Percentiles rank a stretch among this genome's conserved stretches.
phyloP scores from a whole-genome alignment of 2,113 vertebrate species.

The Serilophus lunatus region DNA sequence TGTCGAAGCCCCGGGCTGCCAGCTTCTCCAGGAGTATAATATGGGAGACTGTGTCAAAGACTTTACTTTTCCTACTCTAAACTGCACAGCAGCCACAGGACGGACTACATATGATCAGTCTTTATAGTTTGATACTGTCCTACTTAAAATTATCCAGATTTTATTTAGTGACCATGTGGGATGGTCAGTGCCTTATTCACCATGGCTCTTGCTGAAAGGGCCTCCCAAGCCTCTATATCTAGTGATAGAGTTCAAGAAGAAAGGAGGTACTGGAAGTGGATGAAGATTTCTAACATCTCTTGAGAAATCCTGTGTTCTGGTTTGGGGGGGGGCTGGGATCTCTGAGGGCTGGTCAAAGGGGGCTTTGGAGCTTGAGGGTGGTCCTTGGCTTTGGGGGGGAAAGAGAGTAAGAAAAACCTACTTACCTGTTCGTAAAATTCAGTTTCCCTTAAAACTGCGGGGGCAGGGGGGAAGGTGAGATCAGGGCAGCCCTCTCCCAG shows the following conservation, averaged over 20 bases:
- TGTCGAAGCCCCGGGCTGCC: no score
- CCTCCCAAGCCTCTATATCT: not conserved
- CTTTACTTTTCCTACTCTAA: not conserved
- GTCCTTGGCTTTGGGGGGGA: no score
- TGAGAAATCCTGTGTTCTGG: not conserved
- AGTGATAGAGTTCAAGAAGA: not conserved
- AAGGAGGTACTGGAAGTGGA: not conserved
- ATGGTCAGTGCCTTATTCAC: not conserved
- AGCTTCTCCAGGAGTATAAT: no score
- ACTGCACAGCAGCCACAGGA: not conserved
- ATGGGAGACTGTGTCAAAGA: no score
- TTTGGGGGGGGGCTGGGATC: no score
- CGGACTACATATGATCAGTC: not conserved
- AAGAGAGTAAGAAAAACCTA: no score
- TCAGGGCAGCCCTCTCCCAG: no score
- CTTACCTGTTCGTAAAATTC: no score
- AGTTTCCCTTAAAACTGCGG: no score
- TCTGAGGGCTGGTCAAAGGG: no score
- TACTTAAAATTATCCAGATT: not conserved
- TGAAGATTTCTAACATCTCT: not conserved
- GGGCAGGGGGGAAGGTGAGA: no score
- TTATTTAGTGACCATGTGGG: not conserved
- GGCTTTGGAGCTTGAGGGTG: no score
- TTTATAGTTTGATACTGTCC: not conserved
- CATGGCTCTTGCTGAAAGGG: not conserved